phyloP scores from a whole-genome alignment of 2,888 invertebrate genomes.

The Seira musarum region DNA sequence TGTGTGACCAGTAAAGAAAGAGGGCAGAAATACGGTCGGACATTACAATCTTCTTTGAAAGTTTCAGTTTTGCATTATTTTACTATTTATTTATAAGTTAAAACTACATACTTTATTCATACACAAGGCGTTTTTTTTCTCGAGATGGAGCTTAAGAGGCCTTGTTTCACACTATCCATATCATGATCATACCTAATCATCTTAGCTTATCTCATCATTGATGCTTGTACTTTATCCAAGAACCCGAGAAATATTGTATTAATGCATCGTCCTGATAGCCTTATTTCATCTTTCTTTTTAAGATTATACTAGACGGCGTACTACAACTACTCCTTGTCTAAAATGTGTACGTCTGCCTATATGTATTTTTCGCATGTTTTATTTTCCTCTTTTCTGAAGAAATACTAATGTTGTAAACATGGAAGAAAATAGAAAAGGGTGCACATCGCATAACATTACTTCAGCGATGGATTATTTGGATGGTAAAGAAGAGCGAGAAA shows the following conservation, averaged over 20 bases:
- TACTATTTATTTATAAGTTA: too few species aligned
- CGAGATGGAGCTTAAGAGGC: constrained; percentile 14
- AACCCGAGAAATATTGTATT: constrained; percentile 61
- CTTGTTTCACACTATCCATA: constrained; percentile 31
- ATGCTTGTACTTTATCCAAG: constrained; percentile 41
- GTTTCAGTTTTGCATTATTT: too few species aligned
- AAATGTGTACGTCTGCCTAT: not conserved
- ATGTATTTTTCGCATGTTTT: not conserved
- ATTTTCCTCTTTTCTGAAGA: too few species aligned
- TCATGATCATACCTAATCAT: constrained; percentile 18
- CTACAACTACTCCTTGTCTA: not conserved
- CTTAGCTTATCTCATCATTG: not conserved
- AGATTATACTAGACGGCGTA: not conserved
- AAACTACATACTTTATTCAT: too few species aligned
- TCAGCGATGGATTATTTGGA: too few species aligned
- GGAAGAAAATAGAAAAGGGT: too few species aligned
- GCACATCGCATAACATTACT: too few species aligned
- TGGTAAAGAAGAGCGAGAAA: not conserved
- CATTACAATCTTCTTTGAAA: too few species aligned
- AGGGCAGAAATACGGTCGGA: too few species aligned
- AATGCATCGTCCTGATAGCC: constrained; percentile 29
- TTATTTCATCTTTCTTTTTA: not conserved
- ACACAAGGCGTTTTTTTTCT: constrained; percentile 11
- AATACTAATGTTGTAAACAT: too few species aligned
- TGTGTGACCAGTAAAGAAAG: too few species aligned